A percentile compares a stretch with the other conserved stretches of the same genome.
phyloP scores from a whole-genome alignment of 2,797 vertebrate genomes.

The Pseudopleuronectes americanus region DNA sequence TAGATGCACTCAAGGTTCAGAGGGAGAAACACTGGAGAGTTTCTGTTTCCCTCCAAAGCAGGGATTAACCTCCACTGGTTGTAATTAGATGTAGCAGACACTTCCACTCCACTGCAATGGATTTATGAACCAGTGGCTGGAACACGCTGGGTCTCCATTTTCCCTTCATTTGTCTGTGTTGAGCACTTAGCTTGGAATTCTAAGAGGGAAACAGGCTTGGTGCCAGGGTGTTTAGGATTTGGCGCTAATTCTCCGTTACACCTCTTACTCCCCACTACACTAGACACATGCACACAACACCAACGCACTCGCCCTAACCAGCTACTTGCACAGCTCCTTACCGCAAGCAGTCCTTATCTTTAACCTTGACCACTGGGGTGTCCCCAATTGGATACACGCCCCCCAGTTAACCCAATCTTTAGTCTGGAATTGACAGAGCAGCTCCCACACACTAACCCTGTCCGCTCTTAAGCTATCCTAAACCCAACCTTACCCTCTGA shows the following conservation, averaged over 20 bases:
- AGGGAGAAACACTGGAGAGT: slow-evolving; percentile 19
- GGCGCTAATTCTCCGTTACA: slow-evolving; percentile 38
- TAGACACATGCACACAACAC: neutral
- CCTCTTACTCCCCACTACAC: neutral
- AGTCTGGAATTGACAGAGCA: too few relatives aligned
- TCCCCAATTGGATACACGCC: too few relatives aligned
- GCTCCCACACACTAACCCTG: too few relatives aligned
- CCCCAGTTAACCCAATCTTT: too few relatives aligned
- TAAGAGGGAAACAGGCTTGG: slow-evolving; percentile 38
- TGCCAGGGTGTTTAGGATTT: slow-evolving; percentile 42
- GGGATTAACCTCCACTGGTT: slow-evolving; percentile 73
- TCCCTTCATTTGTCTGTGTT: slow-evolving; percentile 48
- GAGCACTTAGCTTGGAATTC: slow-evolving; percentile 22
- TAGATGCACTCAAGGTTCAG: slow-evolving; percentile 35
- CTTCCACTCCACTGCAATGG: slow-evolving; percentile 57
- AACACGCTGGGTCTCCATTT: slow-evolving; percentile 48
- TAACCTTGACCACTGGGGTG: too few relatives aligned
- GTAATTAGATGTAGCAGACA: slow-evolving; percentile 73
- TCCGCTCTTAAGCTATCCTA: too few relatives aligned
- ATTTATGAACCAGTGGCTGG: slow-evolving; percentile 45
- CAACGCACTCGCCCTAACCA: neutral
- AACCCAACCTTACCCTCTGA: too few relatives aligned
- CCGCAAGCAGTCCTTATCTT: too few relatives aligned
- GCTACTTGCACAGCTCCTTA: too few relatives aligned
- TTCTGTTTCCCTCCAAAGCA: slow-evolving; percentile 44